phyloP scores from a whole-genome alignment of 2,888 invertebrate genomes.

The Thecophora atra region DNA sequence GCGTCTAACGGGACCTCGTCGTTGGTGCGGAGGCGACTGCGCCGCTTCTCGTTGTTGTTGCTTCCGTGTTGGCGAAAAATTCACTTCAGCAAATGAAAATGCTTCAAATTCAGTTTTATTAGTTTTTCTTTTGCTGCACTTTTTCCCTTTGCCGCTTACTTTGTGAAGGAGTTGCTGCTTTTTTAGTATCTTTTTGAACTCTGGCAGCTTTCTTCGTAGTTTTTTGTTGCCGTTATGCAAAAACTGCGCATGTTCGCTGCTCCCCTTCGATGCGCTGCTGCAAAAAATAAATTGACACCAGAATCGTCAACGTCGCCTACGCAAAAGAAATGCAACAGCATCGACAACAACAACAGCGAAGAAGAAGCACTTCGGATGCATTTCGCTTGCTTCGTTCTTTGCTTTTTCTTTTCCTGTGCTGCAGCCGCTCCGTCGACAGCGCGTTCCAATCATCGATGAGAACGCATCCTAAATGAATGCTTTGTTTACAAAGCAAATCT shows the following conservation, averaged over 20 bases:
- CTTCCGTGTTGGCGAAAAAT: not conserved
- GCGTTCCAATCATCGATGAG: slow-evolving; percentile 8
- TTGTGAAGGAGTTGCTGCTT: slow-evolving; percentile 33
- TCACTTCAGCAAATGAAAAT: slow-evolving; percentile 61
- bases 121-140: slow-evolving; percentile 58
- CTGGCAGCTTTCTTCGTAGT: no score
- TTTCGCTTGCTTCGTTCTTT: no score
- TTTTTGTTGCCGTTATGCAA: slow-evolving; percentile 43
- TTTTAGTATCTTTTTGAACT: slow-evolving; percentile 25
- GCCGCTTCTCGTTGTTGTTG: slow-evolving; percentile 5
- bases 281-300: slow-evolving; percentile 33
- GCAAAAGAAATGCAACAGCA: slow-evolving; percentile 45
- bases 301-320: slow-evolving; percentile 31
- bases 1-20: not conserved
- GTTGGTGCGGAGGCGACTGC: not conserved
- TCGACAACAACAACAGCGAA: slow-evolving; percentile 49
- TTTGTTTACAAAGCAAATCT: slow-evolving; percentile 38
- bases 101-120: slow-evolving; percentile 60
- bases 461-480: slow-evolving; percentile 32
- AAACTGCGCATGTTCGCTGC: slow-evolving; percentile 59
- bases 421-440: slow-evolving; percentile 5
- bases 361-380: slow-evolving; percentile 26
- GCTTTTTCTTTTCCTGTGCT: no score
- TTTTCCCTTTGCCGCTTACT: slow-evolving; percentile 48
- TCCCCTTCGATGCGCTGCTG: not conserved